These are phyloP conservation scores for Cantharis rustica DNA, from an alignment of 2,888 invertebrate species.

Conservation along the genomic window DNA sequence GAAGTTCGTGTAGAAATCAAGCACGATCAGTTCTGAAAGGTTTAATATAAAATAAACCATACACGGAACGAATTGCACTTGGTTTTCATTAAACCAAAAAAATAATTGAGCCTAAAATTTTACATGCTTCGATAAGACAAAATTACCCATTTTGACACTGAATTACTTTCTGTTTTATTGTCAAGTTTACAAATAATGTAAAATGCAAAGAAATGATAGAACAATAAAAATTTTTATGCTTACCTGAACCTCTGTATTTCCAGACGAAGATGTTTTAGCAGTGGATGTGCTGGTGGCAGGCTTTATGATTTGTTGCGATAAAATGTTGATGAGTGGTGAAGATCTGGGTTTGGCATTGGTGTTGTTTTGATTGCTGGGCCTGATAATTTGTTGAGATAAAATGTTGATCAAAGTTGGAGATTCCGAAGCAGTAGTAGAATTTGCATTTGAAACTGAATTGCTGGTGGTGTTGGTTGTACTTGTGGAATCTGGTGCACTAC, in stretches of 20 bases:
- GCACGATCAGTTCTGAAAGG: too few relatives aligned
- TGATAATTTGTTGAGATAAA: slow-evolving; percentile 59
- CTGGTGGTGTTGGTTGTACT: slow-evolving; percentile 33
- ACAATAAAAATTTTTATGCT: not conserved
- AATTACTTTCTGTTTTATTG: not conserved
- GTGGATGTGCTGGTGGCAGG: slow-evolving; percentile 35
- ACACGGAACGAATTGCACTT: not conserved
- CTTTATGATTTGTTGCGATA: slow-evolving; percentile 53
- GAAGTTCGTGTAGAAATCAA: too few relatives aligned
- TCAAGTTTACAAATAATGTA: not conserved
- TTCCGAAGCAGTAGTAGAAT: slow-evolving; percentile 38
- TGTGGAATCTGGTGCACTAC: slow-evolving; percentile 15
- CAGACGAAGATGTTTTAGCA: not conserved
- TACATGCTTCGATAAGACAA: not conserved
- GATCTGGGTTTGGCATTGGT: slow-evolving; percentile 41
- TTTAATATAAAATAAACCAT: not conserved
- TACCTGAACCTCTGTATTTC: slow-evolving; percentile 10
- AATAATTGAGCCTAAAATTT: not conserved
- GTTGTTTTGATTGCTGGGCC: slow-evolving; percentile 48
- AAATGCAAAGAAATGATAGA: not conserved
- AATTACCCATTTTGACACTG: not conserved
- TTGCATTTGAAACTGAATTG: slow-evolving; percentile 1
- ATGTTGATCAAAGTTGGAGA: slow-evolving; percentile 60
- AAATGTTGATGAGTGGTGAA: slow-evolving; percentile 52
- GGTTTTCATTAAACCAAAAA: not conserved